Evolutionary conservation across 1,140 invertebrate species (phyloP), one percentile per base, ranked within the genome.

Genomic region (Tetragonula clypearis): DNA sequence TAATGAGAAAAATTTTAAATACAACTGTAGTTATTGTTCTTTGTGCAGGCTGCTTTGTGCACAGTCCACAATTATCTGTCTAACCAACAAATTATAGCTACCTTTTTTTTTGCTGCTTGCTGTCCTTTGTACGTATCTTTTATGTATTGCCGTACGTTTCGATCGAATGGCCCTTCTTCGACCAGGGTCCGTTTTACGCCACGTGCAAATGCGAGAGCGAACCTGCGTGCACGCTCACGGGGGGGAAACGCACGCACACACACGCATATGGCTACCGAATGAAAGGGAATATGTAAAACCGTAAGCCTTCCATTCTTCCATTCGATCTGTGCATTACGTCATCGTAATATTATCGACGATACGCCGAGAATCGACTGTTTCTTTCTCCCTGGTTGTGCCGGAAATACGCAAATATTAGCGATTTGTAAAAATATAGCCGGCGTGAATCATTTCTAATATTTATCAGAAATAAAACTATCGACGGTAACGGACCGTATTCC

Each of bases 271-370:
- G 35, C 55, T 17, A 75, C 30, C 79, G 66, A 84, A 80, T 41
- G 60, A 78, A 81, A 41, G 68, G 30, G 60, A 69, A 86, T 83
- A 88, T 49, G 66, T 79, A 82, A 76, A 82, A 82, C 23, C 62
- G 76, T 62, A 21, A 11, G n/a, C 49, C 56, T 23, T n/a, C n/a
- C 56, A 21, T 49, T 71, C 69, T 49, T 55, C 60, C 73, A 19
- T 76, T 56, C 55, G 74, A 62, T 74, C 55, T 5, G 1, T 41
- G 73, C 69, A 14, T 90, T 90, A 85, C 88, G 76, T 88, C 88
- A 88, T 84, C 79, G 87, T 85, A 80, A 86, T 86, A 86, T 90
- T 90, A 88, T 35, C 79, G 2, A 89, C 79, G 75, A 82, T 83
- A 56, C 49, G 26, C 73, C 73, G 71, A 87, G 79, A 53, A 84